Evolutionary conservation across 2,888 invertebrate species (phyloP).

Genomic region (Drosophila testacea): DNA sequence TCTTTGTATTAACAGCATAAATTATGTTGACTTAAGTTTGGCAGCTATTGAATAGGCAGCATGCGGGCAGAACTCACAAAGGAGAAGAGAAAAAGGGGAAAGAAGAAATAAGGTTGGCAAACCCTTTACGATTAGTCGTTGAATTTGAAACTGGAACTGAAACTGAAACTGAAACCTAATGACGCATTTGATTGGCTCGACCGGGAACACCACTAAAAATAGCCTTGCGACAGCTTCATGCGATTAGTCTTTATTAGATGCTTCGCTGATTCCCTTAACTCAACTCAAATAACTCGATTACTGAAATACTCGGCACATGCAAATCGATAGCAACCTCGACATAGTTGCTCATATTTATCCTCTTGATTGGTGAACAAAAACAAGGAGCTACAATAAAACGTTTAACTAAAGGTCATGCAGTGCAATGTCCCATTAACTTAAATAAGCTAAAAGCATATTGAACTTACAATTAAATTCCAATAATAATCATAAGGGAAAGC

Average conservation of each 20-base stretch:
- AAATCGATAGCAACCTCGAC: slow-evolving; percentile 21
- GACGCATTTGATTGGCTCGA: slow-evolving; percentile 50
- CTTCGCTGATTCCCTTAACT: slow-evolving; percentile 34
- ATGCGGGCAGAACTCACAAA: slow-evolving; percentile 1
- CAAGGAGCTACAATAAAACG: neutral
- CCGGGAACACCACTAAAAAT: slow-evolving; percentile 29
- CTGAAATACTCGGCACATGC: slow-evolving; percentile 19
- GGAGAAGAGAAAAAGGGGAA: neutral
- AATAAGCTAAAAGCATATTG: slow-evolving; percentile 1
- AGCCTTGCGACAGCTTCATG: slow-evolving; percentile 22
- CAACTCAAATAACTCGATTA: slow-evolving; percentile 36
- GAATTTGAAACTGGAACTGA: neutral
- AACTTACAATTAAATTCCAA: neutral
- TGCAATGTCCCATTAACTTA: neutral
- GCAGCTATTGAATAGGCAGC: neutral
- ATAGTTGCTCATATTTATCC: neutral
- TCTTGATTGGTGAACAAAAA: neutral
- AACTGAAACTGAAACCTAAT: slow-evolving; percentile 40
- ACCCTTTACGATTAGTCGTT: slow-evolving; percentile 5
- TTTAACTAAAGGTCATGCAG: slow-evolving; percentile 14
- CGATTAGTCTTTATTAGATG: slow-evolving; percentile 81
- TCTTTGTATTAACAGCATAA: slow-evolving; percentile 41
- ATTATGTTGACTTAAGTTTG: slow-evolving; percentile 44
- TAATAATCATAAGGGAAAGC: neutral
- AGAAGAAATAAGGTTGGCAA: neutral